Evolutionary conservation across 1,140 invertebrate genomes (phyloP).

Genomic region (Yoshiicerus persimilis): DNA sequence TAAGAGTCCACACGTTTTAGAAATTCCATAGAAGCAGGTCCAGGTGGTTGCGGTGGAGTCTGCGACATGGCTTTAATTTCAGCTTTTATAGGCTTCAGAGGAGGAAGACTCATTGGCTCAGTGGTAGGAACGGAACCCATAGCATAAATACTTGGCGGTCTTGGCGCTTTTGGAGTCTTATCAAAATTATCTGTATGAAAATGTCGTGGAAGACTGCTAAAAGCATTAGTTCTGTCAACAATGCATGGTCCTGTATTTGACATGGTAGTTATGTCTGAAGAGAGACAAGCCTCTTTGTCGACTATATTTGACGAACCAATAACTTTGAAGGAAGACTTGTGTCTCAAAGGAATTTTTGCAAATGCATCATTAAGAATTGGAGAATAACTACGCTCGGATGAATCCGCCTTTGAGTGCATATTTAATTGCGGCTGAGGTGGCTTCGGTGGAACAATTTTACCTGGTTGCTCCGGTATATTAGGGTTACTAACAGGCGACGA

Average conservation of each 20-base stretch:
- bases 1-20: background rate
- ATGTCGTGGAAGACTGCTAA: conserved; percentile 42
- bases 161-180: conserved; percentile 15
- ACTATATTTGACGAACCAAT: background rate
- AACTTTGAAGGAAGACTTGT: conserved; percentile 43
- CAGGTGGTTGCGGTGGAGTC: background rate
- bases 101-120: background rate
- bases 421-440: conserved; percentile 36
- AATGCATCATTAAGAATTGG: background rate
- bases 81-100: background rate
- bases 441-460: conserved; percentile 35
- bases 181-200: conserved; percentile 43
- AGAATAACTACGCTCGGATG: background rate
- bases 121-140: background rate
- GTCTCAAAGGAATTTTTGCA: conserved; percentile 29
- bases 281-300: background rate
- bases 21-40: background rate
- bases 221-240: conserved; percentile 5
- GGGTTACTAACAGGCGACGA: background rate
- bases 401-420: background rate
- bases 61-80: background rate
- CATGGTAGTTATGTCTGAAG: background rate
- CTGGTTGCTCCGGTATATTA: background rate
- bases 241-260: background rate
- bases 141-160: background rate